Conservation (phyloP, 37 sponge, comb jelly and placozoan species). For the Oopsacas minuta region DNA sequence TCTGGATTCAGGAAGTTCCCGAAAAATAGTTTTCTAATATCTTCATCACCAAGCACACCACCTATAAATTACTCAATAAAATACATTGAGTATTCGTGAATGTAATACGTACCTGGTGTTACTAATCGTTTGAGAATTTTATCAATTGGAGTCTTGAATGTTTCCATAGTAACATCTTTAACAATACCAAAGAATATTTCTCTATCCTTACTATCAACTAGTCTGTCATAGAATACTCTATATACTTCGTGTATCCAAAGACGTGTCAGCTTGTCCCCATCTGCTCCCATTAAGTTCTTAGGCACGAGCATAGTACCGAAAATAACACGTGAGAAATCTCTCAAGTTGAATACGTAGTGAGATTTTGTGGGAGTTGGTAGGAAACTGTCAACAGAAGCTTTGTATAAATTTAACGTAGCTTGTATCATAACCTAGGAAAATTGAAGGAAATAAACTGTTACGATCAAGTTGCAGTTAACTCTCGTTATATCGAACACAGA, state of each 20-base stretch:
- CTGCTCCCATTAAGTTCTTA: constrained; percentile 51
- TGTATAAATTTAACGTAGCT: constrained; percentile 83
- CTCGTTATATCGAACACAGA: not conserved
- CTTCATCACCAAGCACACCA: constrained; percentile 39
- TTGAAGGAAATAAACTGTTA: not conserved
- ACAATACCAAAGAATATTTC: constrained; percentile 78
- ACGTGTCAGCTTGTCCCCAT: constrained; percentile 75
- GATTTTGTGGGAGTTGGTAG: constrained; percentile 96
- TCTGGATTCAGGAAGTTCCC: constrained; percentile 78
- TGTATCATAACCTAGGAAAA: constrained; percentile 56
- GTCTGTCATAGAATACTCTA: constrained; percentile 89
- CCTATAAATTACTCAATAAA: not conserved
- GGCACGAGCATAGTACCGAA: constrained; percentile 74
- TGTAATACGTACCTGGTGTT: not conserved
- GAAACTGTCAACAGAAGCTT: constrained; percentile 65
- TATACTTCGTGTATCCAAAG: constrained; percentile 96
- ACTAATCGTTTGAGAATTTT: constrained; percentile 56
- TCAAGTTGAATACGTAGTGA: constrained; percentile 93
- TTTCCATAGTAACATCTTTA: constrained; percentile 44
- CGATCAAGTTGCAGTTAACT: not conserved
- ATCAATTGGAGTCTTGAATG: constrained; percentile 78
- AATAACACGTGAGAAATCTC: constrained; percentile 91
- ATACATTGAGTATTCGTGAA: not conserved
- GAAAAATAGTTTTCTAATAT: constrained; percentile 76
- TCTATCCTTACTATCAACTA: constrained; percentile 73